Percentiles rank a stretch among this genome's conserved stretches.
Evolutionary conservation across 2,113 vertebrate species (phyloP).

Genomic region (Puffinus mauretanicus): DNA sequence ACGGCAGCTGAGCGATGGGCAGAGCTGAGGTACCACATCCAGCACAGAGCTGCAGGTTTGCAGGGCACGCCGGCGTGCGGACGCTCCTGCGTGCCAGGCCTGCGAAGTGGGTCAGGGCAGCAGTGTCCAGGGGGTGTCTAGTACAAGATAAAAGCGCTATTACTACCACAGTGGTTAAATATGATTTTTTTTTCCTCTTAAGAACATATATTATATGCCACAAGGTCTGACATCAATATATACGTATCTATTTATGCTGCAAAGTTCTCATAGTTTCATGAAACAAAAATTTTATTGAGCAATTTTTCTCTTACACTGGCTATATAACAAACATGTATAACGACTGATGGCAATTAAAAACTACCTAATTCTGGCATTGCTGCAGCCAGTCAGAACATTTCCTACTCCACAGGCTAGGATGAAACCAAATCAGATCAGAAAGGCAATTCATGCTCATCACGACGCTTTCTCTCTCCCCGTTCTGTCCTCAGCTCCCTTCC

Average conservation of each 20-base stretch:
- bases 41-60: neutral
- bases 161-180: neutral
- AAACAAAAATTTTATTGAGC: neutral
- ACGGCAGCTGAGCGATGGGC: accelerated
- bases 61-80: accelerated
- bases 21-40: neutral
- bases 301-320: neutral
- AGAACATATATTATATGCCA: neutral
- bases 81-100: neutral
- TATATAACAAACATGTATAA: neutral
- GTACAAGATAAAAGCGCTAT: neutral
- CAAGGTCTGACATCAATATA: neutral
- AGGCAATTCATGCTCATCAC: neutral
- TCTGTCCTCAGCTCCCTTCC: neutral
- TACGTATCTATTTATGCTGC: neutral
- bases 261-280: neutral
- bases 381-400: neutral
- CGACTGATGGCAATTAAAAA: neutral
- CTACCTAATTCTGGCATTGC: neutral
- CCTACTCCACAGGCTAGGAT: neutral
- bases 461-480: accelerated
- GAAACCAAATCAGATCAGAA: neutral
- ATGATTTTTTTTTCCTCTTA: accelerated
- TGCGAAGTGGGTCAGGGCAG: accelerated
- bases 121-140: neutral